A percentile compares a stretch with the other conserved stretches of the same genome.
Conservation (phyloP, 2,888 invertebrate genomes). For the Pseudococcus longispinus region DNA sequence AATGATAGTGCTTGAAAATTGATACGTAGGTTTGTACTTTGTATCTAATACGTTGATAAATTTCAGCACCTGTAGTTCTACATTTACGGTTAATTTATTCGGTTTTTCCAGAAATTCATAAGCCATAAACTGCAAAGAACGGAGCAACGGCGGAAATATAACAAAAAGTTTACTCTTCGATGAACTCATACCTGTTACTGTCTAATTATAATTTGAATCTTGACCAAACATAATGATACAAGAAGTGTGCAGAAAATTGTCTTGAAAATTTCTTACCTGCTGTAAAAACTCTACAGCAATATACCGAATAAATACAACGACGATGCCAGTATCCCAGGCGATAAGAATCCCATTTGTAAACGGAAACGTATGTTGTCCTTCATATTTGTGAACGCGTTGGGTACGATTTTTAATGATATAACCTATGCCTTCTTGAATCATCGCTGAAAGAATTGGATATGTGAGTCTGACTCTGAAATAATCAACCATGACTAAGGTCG, state of each 20-base stretch:
- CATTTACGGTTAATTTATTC: too few relatives aligned
- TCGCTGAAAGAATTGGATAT: neutral
- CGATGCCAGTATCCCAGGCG: neutral
- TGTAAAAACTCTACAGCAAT: neutral
- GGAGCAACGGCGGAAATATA: neutral
- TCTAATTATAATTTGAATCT: neutral
- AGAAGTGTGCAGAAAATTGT: constrained; percentile 10
- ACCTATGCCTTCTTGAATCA: neutral
- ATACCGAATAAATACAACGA: neutral
- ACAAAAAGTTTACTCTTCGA: constrained; percentile 21
- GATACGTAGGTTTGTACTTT: neutral
- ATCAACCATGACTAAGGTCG: neutral
- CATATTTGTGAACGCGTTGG: neutral
- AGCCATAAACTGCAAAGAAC: neutral
- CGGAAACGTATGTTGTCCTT: constrained; percentile 9
- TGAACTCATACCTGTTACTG: neutral
- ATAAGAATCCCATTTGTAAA: constrained; percentile 23
- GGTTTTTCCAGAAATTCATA: neutral
- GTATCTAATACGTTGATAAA: neutral
- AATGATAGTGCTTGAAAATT: neutral
- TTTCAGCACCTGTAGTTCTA: neutral
- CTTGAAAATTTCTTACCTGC: neutral
- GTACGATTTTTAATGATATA: constrained; percentile 24
- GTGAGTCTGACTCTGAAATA: neutral
- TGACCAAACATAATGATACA: neutral